These are phyloP conservation scores for Fragum sueziense DNA, from an alignment of 2,888 invertebrate genomes.

Conservation along the genomic window DNA sequence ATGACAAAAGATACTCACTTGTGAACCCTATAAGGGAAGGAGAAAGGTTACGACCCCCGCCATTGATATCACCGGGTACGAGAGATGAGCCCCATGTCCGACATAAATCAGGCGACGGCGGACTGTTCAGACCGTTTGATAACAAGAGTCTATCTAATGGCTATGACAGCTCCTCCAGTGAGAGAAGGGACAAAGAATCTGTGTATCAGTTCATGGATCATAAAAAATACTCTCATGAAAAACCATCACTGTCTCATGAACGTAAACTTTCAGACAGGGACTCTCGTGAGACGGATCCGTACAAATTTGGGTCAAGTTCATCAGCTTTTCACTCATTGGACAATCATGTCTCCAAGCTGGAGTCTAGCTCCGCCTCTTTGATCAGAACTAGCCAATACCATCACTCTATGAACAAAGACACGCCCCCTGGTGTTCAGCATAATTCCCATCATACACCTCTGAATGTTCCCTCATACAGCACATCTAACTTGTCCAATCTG, in stretches of 20 bases:
- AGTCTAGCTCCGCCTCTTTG: constrained; percentile 22
- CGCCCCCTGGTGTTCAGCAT: constrained; percentile 6
- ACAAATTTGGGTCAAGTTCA: constrained; percentile 46
- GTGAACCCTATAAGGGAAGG: constrained; percentile 51
- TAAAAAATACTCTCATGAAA: constrained; percentile 32
- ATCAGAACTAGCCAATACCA: constrained; percentile 8
- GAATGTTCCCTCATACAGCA: constrained; percentile 53
- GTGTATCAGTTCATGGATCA: constrained; percentile 28
- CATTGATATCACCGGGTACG: constrained; percentile 56
- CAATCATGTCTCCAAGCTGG: constrained; percentile 48
- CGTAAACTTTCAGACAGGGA: constrained; percentile 30
- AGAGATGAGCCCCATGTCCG: constrained; percentile 43
- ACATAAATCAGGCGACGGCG: constrained; percentile 56
- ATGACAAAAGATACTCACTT: constrained; percentile 52
- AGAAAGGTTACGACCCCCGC: constrained; percentile 58
- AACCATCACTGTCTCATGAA: constrained; percentile 24
- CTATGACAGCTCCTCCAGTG: constrained; percentile 35
- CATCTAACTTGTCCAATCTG: constrained; percentile 23
- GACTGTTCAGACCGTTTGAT: constrained; percentile 75
- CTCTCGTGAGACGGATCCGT: constrained; percentile 17
- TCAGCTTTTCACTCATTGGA: constrained; percentile 58
- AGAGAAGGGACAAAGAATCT: constrained; percentile 25
- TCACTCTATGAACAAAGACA: not conserved
- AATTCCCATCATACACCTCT: constrained; percentile 40
- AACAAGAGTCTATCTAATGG: constrained; percentile 63